Evolutionary conservation across 2,797 vertebrate genomes (phyloP), one percentile per base, ranked within the genome.

Genomic region (Crypturellus tataupa): DNA sequence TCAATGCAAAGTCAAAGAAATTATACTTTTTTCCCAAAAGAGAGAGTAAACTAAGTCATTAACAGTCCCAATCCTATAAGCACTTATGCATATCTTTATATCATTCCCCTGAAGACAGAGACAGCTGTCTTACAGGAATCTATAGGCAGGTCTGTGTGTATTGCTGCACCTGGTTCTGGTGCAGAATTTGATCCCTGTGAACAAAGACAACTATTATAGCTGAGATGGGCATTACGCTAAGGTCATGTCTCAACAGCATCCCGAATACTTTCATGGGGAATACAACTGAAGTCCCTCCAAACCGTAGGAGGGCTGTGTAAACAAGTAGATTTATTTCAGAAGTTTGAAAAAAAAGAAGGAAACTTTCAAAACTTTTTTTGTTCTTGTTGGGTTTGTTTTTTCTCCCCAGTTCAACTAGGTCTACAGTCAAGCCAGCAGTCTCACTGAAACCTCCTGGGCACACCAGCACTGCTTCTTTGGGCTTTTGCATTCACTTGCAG

Each of bases 11-110:
- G 7, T 17, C 2, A 0, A 80, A 69, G 1, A 37, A 16, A 4
- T 31, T 2, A 5, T 17, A 31, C 37, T 35, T 31, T 5, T 3
- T 0, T 3, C 2, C 6, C 6, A 1, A 9, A 15, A 23, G 13
- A 39, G 51, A 13, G 7, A 3, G 19, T 51, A 68, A 78, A 31
- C 6, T 25, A 72, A 71, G 2, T 6, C 9, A 64, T 60, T 71
- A 53, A 10, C 2, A 64, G 78, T 10, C 6, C 56, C 78, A 6
- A 33, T 51, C 23, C 20, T 46, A 53, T 35, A 37, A 51, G 47
- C 19, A 71, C 18, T 46, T 39, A 39, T 20, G 31, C 2, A 47
- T 9, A 18, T 10, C 6, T 81, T 75, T n/a, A 64, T 14, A 86
- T 6, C 29, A 53, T 53, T 88, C 9, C 12, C 6, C 39, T 72